Evolutionary conservation across 1,140 invertebrate genomes (phyloP), one percentile per base, ranked within the genome.

Genomic region (Palaemon carinicauda): DNA sequence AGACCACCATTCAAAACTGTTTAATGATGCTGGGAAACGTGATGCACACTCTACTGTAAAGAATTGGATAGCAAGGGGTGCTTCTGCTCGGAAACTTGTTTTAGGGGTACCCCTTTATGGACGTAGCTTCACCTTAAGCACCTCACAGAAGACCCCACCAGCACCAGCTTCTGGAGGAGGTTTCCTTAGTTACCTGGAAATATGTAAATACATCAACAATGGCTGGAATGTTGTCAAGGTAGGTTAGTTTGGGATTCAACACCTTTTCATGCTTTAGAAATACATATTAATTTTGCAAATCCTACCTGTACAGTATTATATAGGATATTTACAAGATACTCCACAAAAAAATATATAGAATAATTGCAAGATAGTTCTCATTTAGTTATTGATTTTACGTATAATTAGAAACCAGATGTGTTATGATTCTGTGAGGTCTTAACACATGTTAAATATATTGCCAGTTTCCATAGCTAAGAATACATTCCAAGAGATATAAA

Each of bases 71-170:
- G 87, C 77, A 0, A 87, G 91, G 74, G 92, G 91, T 53, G 91
- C 91, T 24, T 82, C 91, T 12, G 60, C 87, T 31, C 82, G 89
- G 27, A 92, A 92, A 86, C 78, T 92, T n/a, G 88, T 91, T 15
- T 54, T 92, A 21, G 91, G 91, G 9, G 90, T 92, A 88, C 91
- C 91, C 14, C 84, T 90, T 9, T 92, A 92, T 77, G 91, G 92
- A 2, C 82, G 91, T 82, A 89, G 90, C 52, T 92, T 91, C 86
- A 90, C 90, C 17, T 82, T 91, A 19, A 74, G 80, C 50, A 88
- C 90, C 79, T 69, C 88, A 5, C 53, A 17, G 2, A 81, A 54
- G 24, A 33, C 31, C 15, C 80, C 80, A 27, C 21, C 52, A 14
- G 52, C 80, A 17, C 60, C 53, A 50, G 80, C 53, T 12, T 65